phyloP scores from a whole-genome alignment of 2,888 invertebrate genomes.

The Danaus chrysippus region DNA sequence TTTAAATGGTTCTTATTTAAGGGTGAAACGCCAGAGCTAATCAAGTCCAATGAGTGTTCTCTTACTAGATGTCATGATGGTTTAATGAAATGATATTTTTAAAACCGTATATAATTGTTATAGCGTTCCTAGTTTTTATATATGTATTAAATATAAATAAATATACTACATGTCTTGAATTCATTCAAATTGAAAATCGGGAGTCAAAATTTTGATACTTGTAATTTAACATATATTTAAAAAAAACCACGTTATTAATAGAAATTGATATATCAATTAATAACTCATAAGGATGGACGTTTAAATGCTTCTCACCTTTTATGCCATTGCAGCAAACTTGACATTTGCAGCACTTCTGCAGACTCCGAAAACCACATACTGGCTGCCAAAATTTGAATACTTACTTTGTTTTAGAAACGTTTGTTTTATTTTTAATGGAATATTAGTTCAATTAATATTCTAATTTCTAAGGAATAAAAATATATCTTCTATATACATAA shows the following conservation, averaged over 20 bases:
- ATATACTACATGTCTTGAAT: too few species aligned
- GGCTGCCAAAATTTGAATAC: conserved; percentile 22
- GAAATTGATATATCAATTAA: too few species aligned
- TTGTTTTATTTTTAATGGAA: background rate
- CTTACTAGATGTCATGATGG: conserved; percentile 37
- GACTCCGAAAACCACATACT: conserved; percentile 11
- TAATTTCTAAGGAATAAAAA: too few species aligned
- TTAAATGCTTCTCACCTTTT: background rate
- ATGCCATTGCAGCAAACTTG: conserved; percentile 21
- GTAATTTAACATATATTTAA: too few species aligned
- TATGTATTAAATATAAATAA: too few species aligned
- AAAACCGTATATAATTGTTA: conserved; percentile 14
- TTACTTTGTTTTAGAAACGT: conserved; percentile 1
- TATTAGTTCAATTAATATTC: too few species aligned
- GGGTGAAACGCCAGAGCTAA: conserved; percentile 35
- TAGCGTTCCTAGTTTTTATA: too few species aligned
- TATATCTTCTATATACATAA: too few species aligned
- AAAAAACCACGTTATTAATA: too few species aligned
- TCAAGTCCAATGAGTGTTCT: conserved; percentile 45
- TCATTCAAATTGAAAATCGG: too few species aligned
- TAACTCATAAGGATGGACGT: background rate
- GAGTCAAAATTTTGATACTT: too few species aligned
- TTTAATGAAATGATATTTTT: conserved; percentile 21
- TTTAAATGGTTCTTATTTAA: conserved; percentile 6
- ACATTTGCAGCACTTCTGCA: conserved; percentile 20